phyloP scores from a whole-genome alignment of 2,888 invertebrate genomes.

The Philhelius pedissequus region DNA sequence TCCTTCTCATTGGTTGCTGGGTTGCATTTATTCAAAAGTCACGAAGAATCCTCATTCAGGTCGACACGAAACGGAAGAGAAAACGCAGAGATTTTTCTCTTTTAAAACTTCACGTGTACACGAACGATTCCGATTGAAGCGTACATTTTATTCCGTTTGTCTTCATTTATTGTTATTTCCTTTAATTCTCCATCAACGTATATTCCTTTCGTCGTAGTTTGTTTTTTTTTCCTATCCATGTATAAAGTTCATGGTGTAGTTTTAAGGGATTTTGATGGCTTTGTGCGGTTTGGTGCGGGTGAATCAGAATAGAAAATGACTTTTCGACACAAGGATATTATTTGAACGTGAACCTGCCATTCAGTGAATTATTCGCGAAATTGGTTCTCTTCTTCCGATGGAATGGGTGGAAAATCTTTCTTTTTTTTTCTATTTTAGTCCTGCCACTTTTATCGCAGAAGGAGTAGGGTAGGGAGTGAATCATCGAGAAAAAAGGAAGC shows the following conservation, averaged over 20 bases:
- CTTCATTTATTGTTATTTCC: constrained; percentile 19
- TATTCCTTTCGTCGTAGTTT: neutral
- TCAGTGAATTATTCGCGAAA: constrained; percentile 12
- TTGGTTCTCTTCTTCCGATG: neutral
- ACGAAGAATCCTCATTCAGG: constrained; percentile 25
- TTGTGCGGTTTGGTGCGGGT: neutral
- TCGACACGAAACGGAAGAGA: constrained; percentile 30
- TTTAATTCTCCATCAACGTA: neutral
- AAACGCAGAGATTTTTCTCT: constrained; percentile 10
- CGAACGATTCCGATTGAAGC: constrained; percentile 34
- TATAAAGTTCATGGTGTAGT: neutral
- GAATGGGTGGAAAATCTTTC: neutral
- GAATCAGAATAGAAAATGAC: constrained; percentile 23
- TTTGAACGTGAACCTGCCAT: constrained; percentile 53
- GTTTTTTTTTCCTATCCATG: neutral
- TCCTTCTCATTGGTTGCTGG: constrained; percentile 17
- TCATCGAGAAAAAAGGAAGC: neutral
- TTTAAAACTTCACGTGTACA: constrained; percentile 5
- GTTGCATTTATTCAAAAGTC: constrained; percentile 48
- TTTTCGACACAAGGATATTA: constrained; percentile 50
- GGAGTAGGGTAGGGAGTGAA: too few species aligned
- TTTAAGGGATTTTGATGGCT: neutral
- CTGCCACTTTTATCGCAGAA: too few species aligned
- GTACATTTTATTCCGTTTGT: constrained; percentile 38
- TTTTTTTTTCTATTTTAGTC: neutral